Conservation (phyloP, 1,140 invertebrate genomes). For the Cydia amplana region DNA sequence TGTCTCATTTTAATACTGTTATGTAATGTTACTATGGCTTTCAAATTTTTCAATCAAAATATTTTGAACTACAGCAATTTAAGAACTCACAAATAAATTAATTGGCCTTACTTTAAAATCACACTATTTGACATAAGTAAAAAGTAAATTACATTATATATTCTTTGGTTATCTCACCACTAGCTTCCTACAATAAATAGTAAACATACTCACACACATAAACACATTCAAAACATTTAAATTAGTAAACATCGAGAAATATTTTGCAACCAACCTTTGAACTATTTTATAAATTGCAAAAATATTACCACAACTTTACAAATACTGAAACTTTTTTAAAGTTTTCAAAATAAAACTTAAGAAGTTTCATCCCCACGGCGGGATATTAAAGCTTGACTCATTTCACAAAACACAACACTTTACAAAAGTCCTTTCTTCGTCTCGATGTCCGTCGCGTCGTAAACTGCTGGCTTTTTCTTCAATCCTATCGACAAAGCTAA, state of each 20-base stretch:
- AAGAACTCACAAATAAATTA: too few relatives aligned
- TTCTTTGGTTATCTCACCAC: constrained; percentile 11
- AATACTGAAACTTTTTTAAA: background rate
- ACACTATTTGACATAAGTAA: background rate
- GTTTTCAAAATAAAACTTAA: constrained; percentile 4
- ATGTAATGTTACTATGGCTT: background rate
- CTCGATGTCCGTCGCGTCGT: constrained; percentile 10
- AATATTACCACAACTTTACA: background rate
- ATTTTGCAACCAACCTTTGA: background rate
- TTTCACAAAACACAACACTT: background rate
- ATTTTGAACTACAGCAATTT: too few relatives aligned
- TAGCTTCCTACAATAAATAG: background rate
- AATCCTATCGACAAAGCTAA: constrained; percentile 4
- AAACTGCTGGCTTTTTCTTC: constrained; percentile 11
- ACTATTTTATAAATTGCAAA: background rate
- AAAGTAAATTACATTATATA: background rate
- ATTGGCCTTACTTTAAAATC: background rate
- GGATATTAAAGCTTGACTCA: background rate
- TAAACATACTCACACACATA: background rate
- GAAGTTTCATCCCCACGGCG: background rate
- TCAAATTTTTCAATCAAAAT: too few relatives aligned
- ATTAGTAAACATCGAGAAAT: background rate
- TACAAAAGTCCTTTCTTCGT: constrained; percentile 30
- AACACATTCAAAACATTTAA: background rate
- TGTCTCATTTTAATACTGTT: background rate